These are phyloP conservation scores for Tinea trinotella DNA, from an alignment of 2,888 invertebrate species.

Conservation along the genomic window DNA sequence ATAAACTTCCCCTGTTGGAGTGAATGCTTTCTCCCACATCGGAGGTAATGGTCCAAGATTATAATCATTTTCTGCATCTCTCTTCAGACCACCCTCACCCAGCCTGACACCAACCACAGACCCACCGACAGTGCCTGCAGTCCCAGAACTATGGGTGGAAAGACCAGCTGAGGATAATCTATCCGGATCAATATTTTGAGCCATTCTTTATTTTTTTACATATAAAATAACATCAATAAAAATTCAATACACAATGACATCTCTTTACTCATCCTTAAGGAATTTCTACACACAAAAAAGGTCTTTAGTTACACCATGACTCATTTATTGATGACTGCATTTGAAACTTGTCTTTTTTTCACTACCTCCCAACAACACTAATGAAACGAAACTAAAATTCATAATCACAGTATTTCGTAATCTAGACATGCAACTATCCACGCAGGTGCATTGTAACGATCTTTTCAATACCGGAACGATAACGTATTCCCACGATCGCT, in stretches of 20 bases:
- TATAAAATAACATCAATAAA: neutral
- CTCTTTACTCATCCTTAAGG: neutral
- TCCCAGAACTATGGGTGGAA: conserved; percentile 64
- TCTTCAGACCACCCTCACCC: conserved; percentile 49
- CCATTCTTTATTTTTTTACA: conserved; percentile 41
- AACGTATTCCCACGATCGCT: conserved; percentile 47
- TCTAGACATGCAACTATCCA: conserved; percentile 28
- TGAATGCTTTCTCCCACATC: conserved; percentile 98
- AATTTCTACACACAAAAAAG: neutral
- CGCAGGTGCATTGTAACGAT: conserved; percentile 59
- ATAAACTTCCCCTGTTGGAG: conserved; percentile 96
- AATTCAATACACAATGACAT: neutral
- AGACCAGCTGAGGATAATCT: conserved; percentile 64
- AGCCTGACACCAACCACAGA: conserved; percentile 61
- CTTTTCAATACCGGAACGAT: conserved; percentile 28
- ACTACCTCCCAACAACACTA: neutral
- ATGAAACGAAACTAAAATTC: neutral
- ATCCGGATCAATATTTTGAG: conserved; percentile 63
- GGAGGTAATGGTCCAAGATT: conserved; percentile 92
- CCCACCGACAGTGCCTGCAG: conserved; percentile 60
- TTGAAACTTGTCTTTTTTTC: conserved; percentile 4
- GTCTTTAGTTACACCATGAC: neutral
- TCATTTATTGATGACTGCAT: neutral
- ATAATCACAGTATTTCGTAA: conserved; percentile 11
- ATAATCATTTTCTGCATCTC: conserved; percentile 78